Conservation (phyloP, 2,797 vertebrate genomes). For the Enteromius fasciolatus region DNA sequence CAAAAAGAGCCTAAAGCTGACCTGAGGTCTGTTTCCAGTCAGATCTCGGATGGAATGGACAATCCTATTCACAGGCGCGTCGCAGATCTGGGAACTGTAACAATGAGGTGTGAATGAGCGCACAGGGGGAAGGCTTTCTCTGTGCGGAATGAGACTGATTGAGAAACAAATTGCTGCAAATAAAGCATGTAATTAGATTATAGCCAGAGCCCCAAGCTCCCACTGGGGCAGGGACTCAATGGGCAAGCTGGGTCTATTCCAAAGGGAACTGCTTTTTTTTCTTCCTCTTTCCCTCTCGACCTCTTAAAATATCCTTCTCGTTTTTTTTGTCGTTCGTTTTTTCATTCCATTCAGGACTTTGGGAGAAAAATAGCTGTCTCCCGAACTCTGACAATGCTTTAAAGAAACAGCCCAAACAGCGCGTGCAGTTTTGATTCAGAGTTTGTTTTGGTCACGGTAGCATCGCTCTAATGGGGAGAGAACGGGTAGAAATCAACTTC, state of each 20-base stretch:
- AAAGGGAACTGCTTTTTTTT: constrained; percentile 49
- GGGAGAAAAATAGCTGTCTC: constrained; percentile 6
- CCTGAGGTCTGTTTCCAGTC: constrained; percentile 44
- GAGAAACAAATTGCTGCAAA: constrained; percentile 97
- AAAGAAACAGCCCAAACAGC: constrained; percentile 33
- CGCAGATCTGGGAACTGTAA: constrained; percentile 75
- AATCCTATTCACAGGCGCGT: constrained; percentile 41
- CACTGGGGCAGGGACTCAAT: constrained; percentile 65
- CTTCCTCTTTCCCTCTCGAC: constrained; percentile 12
- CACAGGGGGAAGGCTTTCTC: constrained; percentile 84
- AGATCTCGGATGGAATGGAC: not conserved
- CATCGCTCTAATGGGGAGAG: constrained; percentile 45
- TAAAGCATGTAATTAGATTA: constrained; percentile 99
- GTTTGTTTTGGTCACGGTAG: constrained; percentile 51
- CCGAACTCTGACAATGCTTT: constrained; percentile 23
- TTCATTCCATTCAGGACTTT: constrained; percentile 49
- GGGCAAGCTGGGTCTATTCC: constrained; percentile 66
- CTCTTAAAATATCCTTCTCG: constrained; percentile 20
- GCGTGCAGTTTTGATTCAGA: constrained; percentile 55
- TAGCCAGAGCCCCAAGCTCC: constrained; percentile 76
- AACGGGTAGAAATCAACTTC: constrained; percentile 40
- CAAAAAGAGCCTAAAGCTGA: constrained; percentile 21
- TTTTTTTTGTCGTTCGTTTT: constrained; percentile 7
- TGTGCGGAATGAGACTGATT: constrained; percentile 88
- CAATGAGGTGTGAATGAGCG: constrained; percentile 83